Evolutionary conservation across 2,797 vertebrate genomes (phyloP).

Genomic region (Nyctalus aviator): DNA sequence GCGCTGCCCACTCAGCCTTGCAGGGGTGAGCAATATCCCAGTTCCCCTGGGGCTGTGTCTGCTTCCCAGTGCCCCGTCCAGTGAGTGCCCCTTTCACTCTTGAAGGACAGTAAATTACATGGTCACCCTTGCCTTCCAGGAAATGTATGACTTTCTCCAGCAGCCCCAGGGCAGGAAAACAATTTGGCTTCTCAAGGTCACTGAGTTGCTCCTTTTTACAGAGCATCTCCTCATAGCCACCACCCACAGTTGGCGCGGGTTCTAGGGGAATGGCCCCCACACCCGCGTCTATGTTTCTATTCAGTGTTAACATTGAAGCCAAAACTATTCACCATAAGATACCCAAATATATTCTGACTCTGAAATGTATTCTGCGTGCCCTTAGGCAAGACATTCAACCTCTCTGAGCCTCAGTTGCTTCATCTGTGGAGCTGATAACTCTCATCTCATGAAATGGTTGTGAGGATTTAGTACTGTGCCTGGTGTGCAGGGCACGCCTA

Average conservation of each 20-base stretch:
- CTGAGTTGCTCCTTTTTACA: neutral
- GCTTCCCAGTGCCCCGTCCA: neutral
- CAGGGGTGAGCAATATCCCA: neutral
- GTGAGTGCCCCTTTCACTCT: neutral
- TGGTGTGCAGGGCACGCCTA: neutral
- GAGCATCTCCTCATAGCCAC: neutral
- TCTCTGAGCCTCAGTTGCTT: neutral
- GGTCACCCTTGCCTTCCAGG: conserved; percentile 69
- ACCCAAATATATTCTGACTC: neutral
- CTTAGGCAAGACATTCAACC: conserved; percentile 43
- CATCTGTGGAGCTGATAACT: neutral
- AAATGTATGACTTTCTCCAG: conserved; percentile 68
- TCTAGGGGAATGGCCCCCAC: neutral
- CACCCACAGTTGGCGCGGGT: neutral
- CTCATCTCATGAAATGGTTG: neutral
- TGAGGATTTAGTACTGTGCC: neutral
- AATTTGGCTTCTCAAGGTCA: conserved; percentile 55
- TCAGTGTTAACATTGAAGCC: neutral
- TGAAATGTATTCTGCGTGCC: neutral
- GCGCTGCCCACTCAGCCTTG: neutral
- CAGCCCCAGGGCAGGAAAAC: conserved; percentile 41
- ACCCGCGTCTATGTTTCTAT: neutral
- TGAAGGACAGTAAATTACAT: conserved; percentile 64
- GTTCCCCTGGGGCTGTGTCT: neutral
- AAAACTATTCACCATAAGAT: neutral